Evolutionary conservation across 2,113 vertebrate species (phyloP), one percentile per base, ranked within the genome.

Genomic region (Pseudorectes ferrugineus): DNA sequence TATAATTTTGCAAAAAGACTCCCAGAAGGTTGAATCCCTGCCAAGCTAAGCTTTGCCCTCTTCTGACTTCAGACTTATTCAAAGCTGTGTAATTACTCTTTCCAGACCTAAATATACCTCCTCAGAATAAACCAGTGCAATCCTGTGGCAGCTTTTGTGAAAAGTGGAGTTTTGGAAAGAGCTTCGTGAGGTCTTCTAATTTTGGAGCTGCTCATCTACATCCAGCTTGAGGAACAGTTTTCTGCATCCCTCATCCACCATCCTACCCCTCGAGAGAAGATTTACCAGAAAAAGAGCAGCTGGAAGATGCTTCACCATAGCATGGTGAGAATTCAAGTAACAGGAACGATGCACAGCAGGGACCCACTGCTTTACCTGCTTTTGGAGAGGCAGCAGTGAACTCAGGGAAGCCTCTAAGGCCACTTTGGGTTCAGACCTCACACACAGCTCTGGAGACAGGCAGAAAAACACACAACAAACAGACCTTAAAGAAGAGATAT

Each of bases 11-110:
- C 51, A 88, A n/a, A 87, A 35, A 55, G 52, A 67, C 73, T 91
- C 57, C 65, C 71, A 92, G 63, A 89, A 89, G 63, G 51, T 11
- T 82, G 86, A 91, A 92, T 81, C 40, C 18, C 67, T 91, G 92
- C 94, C 96, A 96, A 78, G 80, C 66, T 89, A 76, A 87, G 88
- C 86, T 88, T 86, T 67, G 80, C 88, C 67, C 77, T 94, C 86
- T 91, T 80, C 82, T 85, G 74, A 78, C 83, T 93, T 2, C 19
- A 93, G 90, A 89, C 79, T 93, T 93, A 86, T 33, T 91, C 91
- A 95, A 88, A 93, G 85, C 92, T 72, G 65, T 78, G 33, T 77
- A 95, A 94, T 96, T 94, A 95, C 77, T 63, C 88, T 79, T 85
- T 79, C 43, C 48, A 91, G 91, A 58, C 79, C 81, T 90, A 96